These are phyloP conservation scores for Momotus momota DNA, from an alignment of 2,797 vertebrate species.

Conservation along the genomic window DNA sequence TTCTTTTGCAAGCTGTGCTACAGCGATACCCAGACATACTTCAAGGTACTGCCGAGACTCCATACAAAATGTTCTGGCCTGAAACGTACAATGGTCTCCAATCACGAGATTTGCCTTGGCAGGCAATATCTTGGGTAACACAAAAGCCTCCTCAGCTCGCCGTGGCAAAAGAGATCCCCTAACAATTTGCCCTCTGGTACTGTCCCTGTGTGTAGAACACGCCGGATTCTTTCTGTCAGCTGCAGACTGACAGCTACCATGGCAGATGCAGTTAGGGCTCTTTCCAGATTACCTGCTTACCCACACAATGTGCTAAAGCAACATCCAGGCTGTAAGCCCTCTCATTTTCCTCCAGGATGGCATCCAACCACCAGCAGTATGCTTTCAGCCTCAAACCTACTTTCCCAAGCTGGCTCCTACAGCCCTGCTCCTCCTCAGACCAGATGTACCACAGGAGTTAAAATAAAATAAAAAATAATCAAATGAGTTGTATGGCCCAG, in stretches of 20 bases:
- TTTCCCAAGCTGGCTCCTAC: background rate
- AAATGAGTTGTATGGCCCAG: background rate
- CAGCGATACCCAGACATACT: background rate
- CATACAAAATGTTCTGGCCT: background rate
- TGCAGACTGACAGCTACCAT: background rate
- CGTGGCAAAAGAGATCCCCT: background rate
- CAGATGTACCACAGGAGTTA: background rate
- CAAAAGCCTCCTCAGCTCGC: background rate
- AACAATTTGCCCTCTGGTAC: background rate
- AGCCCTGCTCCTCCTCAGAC: background rate
- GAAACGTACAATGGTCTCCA: background rate
- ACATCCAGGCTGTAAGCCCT: background rate
- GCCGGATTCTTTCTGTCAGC: background rate
- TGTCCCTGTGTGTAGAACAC: rapidly evolving
- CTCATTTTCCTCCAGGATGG: background rate
- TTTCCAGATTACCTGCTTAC: background rate
- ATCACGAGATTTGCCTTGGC: background rate
- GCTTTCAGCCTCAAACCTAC: background rate
- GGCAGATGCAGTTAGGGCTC: background rate
- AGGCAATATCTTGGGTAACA: background rate
- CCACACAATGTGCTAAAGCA: background rate
- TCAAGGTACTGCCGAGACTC: background rate
- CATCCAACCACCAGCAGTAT: background rate
- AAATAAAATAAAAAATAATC: background rate
- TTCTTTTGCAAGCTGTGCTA: background rate